phyloP scores from a whole-genome alignment of 2,888 invertebrate species.

The Mactromeris polynyma region DNA sequence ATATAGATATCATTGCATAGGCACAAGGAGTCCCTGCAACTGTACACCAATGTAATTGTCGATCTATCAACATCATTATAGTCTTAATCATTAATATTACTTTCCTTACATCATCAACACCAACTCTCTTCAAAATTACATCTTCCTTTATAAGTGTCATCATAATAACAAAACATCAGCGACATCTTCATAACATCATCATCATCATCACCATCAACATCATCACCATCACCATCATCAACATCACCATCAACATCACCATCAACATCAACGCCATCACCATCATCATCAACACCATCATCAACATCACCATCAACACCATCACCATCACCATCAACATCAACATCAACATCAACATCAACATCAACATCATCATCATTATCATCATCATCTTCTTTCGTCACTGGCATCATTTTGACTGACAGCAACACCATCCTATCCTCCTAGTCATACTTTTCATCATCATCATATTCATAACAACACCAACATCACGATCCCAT shows the following conservation, averaged over 20 bases:
- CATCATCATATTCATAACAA: not conserved
- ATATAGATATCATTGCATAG: no score
- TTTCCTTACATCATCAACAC: no score
- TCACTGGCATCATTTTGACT: not conserved
- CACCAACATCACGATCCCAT: not conserved
- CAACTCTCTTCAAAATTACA: no score
- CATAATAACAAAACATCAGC: no score
- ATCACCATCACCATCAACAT: not conserved
- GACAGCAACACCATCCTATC: not conserved
- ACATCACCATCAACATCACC: not conserved
- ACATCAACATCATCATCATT: not conserved
- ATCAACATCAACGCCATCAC: not conserved
- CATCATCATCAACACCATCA: conserved; percentile 32
- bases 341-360: conserved; percentile 18
- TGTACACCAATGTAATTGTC: no score
- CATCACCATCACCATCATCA: conserved; percentile 24
- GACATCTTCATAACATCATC: no score
- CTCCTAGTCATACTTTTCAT: not conserved
- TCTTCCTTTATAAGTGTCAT: no score
- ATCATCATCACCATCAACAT: not conserved
- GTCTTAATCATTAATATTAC: no score
- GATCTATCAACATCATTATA: no score
- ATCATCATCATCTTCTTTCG: not conserved
- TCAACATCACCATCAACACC: not conserved
- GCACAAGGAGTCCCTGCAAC: no score